These are phyloP conservation scores for Meteorus sp. DNA, from an alignment of 1,140 invertebrate species.

Conservation along the genomic window DNA sequence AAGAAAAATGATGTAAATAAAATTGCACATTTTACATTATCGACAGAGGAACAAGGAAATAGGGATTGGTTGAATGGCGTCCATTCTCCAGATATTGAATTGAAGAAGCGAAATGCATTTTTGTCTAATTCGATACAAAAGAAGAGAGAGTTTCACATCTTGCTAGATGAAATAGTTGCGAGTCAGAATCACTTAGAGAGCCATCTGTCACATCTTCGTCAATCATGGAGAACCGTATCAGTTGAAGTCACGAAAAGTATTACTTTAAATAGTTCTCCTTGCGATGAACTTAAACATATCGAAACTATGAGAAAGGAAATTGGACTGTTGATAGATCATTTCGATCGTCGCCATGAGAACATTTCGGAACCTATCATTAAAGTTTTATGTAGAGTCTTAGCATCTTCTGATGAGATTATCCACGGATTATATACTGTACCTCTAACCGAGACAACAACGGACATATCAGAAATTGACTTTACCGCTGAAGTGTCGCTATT, in stretches of 20 bases:
- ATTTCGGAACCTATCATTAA: slow-evolving; percentile 33
- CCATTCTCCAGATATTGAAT: slow-evolving; percentile 26
- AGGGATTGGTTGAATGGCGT: slow-evolving; percentile 28
- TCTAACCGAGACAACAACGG: slow-evolving; percentile 1
- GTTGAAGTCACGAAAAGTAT: slow-evolving; percentile 31
- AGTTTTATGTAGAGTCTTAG: slow-evolving; percentile 35
- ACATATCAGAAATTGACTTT: no score
- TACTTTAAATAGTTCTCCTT: slow-evolving; percentile 24
- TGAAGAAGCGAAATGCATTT: slow-evolving; percentile 30
- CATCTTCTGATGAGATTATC: slow-evolving; percentile 38
- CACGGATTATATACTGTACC: slow-evolving; percentile 5
- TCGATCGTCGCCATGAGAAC: slow-evolving; percentile 29
- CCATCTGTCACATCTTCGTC: slow-evolving; percentile 26
- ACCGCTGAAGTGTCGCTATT: no score
- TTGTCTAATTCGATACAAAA: slow-evolving; percentile 34
- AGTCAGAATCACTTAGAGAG: slow-evolving; percentile 36
- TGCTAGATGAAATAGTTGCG: slow-evolving; percentile 32
- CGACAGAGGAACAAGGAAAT: slow-evolving; percentile 25
- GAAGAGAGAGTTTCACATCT: slow-evolving; percentile 38
- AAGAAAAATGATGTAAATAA: no score
- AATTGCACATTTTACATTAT: slow-evolving; percentile 2
- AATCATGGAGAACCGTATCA: slow-evolving; percentile 32
- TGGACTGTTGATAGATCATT: slow-evolving; percentile 30
- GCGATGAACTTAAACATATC: slow-evolving; percentile 39
- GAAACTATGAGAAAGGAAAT: slow-evolving; percentile 30